Evolutionary conservation across 1,140 invertebrate genomes (phyloP), one percentile per base, ranked within the genome.

Genomic region (Bombyx mandarina): DNA sequence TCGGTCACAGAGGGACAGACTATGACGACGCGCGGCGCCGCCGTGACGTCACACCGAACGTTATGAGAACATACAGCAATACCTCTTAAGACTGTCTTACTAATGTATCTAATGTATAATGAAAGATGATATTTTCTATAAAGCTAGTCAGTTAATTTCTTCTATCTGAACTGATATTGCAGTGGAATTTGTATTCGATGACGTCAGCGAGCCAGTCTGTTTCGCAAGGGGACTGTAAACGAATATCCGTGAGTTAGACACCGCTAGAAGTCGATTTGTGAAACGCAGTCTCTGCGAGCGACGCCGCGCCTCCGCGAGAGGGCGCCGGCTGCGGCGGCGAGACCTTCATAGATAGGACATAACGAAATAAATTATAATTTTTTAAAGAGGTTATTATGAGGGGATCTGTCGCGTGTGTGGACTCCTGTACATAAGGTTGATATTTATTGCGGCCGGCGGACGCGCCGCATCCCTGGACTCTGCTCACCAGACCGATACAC

Each of bases 351-450:
- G 82, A 83, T 83, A 86, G 82, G 78, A 80, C 78, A 72, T 81
- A 82, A 82, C 74, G 78, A 83, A 86, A 83, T 86, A 81, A 83
- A 86, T 81, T 86, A 81, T 83, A 82, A 83, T 82, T 52, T 42
- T 26, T 42, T 35, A 56, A 67, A 75, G 79, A 81, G 74, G 73
- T 77, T 83, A 82, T 79, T 18, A 78, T 79, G 73, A 57, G 69
- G 73, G 62, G 63, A 61, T 52, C 58, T 52, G 49, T 70, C 73
- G 74, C 74, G 78, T 73, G 68, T 73, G 71, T 69, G 72, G 72
- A 64, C 72, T 81, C 79, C 77, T 83, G 82, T 85, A 81, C 73
- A 86, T 82, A 86, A 35, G 70, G 76, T 82, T 81, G 78, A 81
- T 83, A 86, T 84, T 86, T 82, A 84, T 86, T 82, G 75, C 72